Conservation (phyloP, 2,888 invertebrate species). For the Rhimphoctona megacephalus region DNA sequence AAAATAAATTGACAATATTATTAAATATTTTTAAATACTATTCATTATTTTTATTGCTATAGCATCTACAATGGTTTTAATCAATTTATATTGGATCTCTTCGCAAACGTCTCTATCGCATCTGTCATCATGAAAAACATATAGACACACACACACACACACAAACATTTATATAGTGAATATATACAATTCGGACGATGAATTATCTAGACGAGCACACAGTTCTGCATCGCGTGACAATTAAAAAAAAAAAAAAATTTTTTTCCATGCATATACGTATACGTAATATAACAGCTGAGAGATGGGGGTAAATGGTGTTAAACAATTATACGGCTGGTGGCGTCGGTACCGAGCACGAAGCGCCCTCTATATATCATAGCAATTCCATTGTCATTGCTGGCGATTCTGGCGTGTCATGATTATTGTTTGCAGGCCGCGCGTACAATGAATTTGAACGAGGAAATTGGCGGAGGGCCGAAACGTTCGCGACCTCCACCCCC, state of each 20-base stretch:
- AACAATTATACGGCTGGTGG: conserved; percentile 83
- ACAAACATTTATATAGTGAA: background rate
- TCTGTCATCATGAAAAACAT: conserved; percentile 29
- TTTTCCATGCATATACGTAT: conserved; percentile 39
- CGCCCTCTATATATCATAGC: conserved; percentile 83
- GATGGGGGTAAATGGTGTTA: conserved; percentile 78
- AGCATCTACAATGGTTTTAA: background rate
- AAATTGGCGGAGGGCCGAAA: conserved; percentile 67
- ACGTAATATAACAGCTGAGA: conserved; percentile 26
- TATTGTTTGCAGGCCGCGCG: conserved; percentile 83
- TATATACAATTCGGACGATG: conserved; percentile 5
- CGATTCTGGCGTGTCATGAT: conserved; percentile 84
- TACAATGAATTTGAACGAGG: conserved; percentile 79
- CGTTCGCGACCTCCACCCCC: background rate
- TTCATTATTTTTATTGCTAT: background rate
- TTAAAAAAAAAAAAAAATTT: background rate
- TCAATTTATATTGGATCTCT: background rate
- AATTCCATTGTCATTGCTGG: conserved; percentile 84
- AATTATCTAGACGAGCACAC: conserved; percentile 43
- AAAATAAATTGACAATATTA: background rate
- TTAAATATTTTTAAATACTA: no score
- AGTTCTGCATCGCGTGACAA: conserved; percentile 20
- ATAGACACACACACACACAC: background rate
- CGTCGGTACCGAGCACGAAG: conserved; percentile 56
- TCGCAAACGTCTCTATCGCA: conserved; percentile 7